phyloP scores from a whole-genome alignment of 2,113 vertebrate species.

The Antidorcas marsupialis region DNA sequence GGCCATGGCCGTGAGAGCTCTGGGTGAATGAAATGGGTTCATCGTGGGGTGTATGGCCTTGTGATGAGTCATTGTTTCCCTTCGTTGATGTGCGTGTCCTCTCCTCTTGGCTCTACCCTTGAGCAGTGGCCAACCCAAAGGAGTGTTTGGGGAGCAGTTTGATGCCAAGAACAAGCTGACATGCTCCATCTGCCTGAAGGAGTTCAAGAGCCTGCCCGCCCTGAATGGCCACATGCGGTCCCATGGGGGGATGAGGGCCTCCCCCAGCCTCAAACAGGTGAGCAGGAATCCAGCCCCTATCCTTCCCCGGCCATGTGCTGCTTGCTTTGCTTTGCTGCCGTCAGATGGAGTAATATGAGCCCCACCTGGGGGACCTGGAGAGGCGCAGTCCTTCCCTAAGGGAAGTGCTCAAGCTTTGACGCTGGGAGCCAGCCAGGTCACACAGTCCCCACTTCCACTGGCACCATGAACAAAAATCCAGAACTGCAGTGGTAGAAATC shows the following conservation, averaged over 20 bases:
- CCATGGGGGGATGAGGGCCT: constrained; percentile 86
- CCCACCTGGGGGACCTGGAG: not conserved
- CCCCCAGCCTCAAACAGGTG: constrained; percentile 85
- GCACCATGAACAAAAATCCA: not conserved
- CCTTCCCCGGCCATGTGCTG: constrained; percentile 54
- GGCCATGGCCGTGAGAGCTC: not conserved
- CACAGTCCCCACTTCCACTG: not conserved
- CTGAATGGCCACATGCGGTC: constrained; percentile 93
- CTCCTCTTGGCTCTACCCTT: constrained; percentile 51
- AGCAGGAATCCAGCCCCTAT: not conserved
- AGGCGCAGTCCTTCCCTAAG: not conserved
- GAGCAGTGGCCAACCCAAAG: constrained; percentile 78
- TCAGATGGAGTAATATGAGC: not conserved
- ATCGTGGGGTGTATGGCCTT: not conserved
- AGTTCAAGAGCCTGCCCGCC: constrained; percentile 91
- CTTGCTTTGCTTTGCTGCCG: constrained; percentile 80
- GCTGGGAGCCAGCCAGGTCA: not conserved
- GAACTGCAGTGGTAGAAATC: not conserved
- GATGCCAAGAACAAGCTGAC: constrained; percentile 84
- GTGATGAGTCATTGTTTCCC: not conserved
- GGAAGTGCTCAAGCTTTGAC: not conserved
- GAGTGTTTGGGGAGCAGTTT: constrained; percentile 77
- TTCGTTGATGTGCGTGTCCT: constrained; percentile 17
- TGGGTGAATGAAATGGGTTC: not conserved
- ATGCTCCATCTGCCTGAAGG: constrained; percentile 89